Evolutionary conservation across 2,797 vertebrate genomes (phyloP), one percentile per base, ranked within the genome.

Genomic region (Trichosurus vulpecula): DNA sequence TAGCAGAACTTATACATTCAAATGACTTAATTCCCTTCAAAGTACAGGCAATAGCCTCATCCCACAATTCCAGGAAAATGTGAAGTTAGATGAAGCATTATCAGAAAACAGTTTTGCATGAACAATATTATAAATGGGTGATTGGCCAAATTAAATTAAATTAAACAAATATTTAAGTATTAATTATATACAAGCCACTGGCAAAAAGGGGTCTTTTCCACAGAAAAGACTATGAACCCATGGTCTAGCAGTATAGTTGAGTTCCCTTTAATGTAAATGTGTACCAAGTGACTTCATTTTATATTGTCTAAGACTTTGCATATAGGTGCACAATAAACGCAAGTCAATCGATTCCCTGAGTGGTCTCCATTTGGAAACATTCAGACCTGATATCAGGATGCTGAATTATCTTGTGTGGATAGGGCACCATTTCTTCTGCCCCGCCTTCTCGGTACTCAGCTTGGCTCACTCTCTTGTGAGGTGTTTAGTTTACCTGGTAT

Each of bases 281-380:
- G 8, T 47, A 47, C 3, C 8, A 47, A 27, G n/a, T 81, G 41
- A 81, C 41, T 81, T 47, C 74, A 27, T 47, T 81, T 81, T 47
- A 81, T 47, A 27, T 47, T 4, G 55, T 11, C 2, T 10, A 41
- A 53, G 54, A 0, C 19, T 35, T 12, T 90, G 95, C 16, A 16
- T 3, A 0, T 10, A 3, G 58, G 57, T 52, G 12, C 29, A 16
- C 22, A 54, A 19, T 35, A 53, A 61, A 5, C 0, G 0, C 25
- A 51, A 2, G 25, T 27, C 16, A 35, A 12, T 92, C 4, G 8
- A 81, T 81, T 81, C 66, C 5, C n/a, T 41, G 66, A 41, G 66
- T 47, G 9, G 66, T n/a, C n/a, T 47, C n/a, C 66, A 51, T 87
- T 19, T 52, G 56, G 29, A 4, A 57, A 16, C 96, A 10, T 10